phyloP scores from a whole-genome alignment of 2,888 invertebrate species.

The Phortica okadai region DNA sequence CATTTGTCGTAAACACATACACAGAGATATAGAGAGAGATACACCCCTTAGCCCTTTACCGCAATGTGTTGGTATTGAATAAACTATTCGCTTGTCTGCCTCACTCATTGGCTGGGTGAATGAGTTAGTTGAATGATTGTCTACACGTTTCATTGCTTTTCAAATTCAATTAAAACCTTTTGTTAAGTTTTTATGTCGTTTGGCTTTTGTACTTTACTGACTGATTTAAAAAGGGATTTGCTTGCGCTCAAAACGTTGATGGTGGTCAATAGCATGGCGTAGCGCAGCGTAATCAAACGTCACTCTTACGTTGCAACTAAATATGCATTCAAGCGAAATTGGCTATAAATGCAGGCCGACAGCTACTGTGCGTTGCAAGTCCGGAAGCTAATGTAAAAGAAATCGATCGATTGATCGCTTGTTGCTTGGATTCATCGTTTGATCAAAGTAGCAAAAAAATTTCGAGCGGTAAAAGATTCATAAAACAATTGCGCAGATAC shows the following conservation, averaged over 20 bases:
- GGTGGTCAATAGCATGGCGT: conserved; percentile 11
- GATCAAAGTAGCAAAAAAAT: not conserved
- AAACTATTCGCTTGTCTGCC: conserved; percentile 3
- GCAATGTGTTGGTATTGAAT: not conserved
- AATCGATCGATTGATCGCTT: not conserved
- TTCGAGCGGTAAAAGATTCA: not conserved
- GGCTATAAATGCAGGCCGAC: conserved; percentile 14
- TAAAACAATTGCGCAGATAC: conserved; percentile 19
- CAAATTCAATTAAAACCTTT: conserved; percentile 70
- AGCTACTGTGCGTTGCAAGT: conserved; percentile 8
- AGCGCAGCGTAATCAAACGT: not conserved
- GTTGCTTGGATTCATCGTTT: too few species aligned
- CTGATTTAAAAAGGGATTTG: conserved; percentile 29
- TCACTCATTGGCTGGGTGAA: not conserved
- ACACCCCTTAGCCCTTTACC: not conserved
- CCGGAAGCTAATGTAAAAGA: conserved; percentile 13
- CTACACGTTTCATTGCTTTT: conserved; percentile 65
- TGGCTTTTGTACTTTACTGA: not conserved
- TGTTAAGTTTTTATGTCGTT: conserved; percentile 49
- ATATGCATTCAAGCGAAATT: conserved; percentile 28
- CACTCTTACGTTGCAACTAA: conserved; percentile 32
- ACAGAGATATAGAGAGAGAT: too few species aligned
- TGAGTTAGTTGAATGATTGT: conserved; percentile 29
- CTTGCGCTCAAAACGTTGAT: not conserved
- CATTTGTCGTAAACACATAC: too few species aligned